Evolutionary conservation across 2,888 invertebrate genomes (phyloP), one percentile per base, ranked within the genome.

Genomic region (Parnassius mnemosyne): DNA sequence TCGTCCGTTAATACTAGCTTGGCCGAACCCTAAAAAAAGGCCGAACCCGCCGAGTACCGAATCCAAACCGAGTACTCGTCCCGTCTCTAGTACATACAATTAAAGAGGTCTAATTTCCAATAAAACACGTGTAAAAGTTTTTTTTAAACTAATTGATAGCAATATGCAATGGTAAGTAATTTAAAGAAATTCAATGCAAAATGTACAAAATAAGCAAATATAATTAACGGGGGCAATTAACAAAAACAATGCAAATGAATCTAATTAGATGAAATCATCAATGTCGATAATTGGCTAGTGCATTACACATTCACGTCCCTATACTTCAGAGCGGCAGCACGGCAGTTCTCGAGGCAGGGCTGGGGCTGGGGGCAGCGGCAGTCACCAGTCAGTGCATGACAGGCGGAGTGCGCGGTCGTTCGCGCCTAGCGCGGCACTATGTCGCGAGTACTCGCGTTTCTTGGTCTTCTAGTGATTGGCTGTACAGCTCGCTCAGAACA

Each of bases 401-500:
- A 77, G 72, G 75, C 78, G 75, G 64, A 71, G 78, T 78, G 85
- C 77, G 84, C 79, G 84, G 81, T 80, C 69, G 71, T 68, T 74
- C 79, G 82, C 83, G 85, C 84, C 69, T 70, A 74, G 79, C 79
- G 92, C 93, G 77, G 91, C 79, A 82, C 68, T 67, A 89, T 87
- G 89, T 75, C 78, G 84, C 80, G 78, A 67, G 74, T 76, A 61
- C 67, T 66, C 69, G 88, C 87, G 69, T 90, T 83, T 79, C 80
- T 79, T 89, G 90, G 81, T 92, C 93, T 89, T 67, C 92, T 84
- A 87, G 90, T 73, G 75, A 81, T 75, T 66, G 72, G 72, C 60
- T 68, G 63, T 64, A 69, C 77, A 68, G 71, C 74, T 54, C 65
- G 71, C 57, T 65, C 69, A 57, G 60, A 68, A 61, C 89, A 90